Percentiles rank a stretch among this genome's conserved stretches.
Evolutionary conservation across 2,888 invertebrate species (phyloP).

Genomic region (Anarsia innoxiella): DNA sequence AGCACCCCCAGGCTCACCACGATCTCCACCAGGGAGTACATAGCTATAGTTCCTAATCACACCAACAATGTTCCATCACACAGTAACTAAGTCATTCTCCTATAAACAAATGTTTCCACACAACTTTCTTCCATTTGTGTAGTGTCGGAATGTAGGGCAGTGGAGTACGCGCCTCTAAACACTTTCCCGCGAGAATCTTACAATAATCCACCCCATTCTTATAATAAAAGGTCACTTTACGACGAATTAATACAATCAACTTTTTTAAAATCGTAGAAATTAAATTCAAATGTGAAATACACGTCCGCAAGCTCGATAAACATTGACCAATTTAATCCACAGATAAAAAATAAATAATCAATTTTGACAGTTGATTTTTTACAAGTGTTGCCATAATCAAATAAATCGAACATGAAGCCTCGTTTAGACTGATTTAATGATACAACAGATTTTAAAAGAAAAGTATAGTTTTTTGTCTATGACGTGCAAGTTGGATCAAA

Average conservation of each 20-base stretch:
- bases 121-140: constrained; percentile 68
- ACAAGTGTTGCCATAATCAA: constrained; percentile 8
- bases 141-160: constrained; percentile 64
- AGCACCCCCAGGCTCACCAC: constrained; percentile 62
- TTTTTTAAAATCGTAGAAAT: background rate
- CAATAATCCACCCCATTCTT: constrained; percentile 4
- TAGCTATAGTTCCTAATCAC: constrained; percentile 41
- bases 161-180: constrained; percentile 5
- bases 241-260: background rate
- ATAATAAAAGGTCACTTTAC: background rate
- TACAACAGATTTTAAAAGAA: too few relatives aligned
- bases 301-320: constrained; percentile 14
- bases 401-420: too few relatives aligned
- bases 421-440: too few relatives aligned
- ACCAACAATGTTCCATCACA: constrained; percentile 44
- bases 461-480: background rate
- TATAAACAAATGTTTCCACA: constrained; percentile 46
- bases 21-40: constrained; percentile 65
- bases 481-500: too few relatives aligned
- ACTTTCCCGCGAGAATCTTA: background rate
- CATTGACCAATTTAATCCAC: constrained; percentile 9
- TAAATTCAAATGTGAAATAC: constrained; percentile 11
- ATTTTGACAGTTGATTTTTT: constrained; percentile 12
- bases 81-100: constrained; percentile 47
- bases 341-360: constrained; percentile 14